phyloP scores from a whole-genome alignment of 2,888 invertebrate genomes.

The Trilocha varians region DNA sequence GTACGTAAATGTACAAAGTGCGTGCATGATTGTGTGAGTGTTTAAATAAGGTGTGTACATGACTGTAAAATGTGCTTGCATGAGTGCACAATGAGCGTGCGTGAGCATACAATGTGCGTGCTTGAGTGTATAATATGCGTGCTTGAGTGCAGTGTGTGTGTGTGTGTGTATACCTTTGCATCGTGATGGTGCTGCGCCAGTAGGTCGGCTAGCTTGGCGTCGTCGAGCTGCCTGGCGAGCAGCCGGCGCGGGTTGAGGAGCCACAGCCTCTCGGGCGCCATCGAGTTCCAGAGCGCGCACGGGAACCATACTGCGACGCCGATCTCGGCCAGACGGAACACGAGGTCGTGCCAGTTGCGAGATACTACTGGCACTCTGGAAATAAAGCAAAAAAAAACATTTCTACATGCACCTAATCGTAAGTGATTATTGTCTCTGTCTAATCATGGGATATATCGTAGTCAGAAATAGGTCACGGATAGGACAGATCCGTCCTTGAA shows the following conservation, averaged over 20 bases:
- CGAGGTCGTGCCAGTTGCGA: constrained; percentile 93
- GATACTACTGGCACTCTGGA: constrained; percentile 88
- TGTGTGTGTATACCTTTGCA: constrained; percentile 41
- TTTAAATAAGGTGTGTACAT: no score
- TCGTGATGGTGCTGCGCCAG: constrained; percentile 38
- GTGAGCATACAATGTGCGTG: no score
- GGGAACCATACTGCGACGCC: constrained; percentile 97
- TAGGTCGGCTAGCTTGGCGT: constrained; percentile 62
- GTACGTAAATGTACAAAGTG: no score
- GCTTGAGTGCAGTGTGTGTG: not conserved
- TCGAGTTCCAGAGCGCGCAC: constrained; percentile 96
- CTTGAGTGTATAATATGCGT: constrained; percentile 1
- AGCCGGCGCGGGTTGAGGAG: constrained; percentile 92
- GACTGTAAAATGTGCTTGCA: no score
- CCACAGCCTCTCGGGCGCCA: constrained; percentile 95
- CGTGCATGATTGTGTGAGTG: no score
- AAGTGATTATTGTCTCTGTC: no score
- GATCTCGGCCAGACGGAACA: constrained; percentile 92
- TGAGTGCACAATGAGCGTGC: no score
- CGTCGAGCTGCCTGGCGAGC: constrained; percentile 78
- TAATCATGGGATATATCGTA: no score
- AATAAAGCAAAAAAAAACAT: not conserved
- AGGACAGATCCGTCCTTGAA: no score
- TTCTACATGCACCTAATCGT: no score
- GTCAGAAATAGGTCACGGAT: no score